Percentiles rank a stretch among this genome's conserved stretches.
These are phyloP conservation scores for Sphenopsis melanotis DNA, from an alignment of 2,797 vertebrate genomes.

Conservation along the genomic window DNA sequence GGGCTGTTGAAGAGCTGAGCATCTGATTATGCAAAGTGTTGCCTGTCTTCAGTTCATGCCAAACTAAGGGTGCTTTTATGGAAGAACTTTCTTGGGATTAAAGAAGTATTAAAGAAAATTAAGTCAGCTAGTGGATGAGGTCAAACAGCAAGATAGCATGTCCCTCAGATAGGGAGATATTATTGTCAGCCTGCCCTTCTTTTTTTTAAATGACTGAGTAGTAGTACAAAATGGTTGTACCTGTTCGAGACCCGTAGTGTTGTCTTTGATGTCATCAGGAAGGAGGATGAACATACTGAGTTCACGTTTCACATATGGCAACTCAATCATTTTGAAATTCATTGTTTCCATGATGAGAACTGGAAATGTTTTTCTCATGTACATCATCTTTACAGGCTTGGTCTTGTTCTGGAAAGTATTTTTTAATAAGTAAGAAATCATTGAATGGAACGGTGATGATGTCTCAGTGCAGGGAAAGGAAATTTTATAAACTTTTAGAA, in stretches of 20 bases:
- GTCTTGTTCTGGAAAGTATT: slow-evolving; percentile 71
- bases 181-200: background rate
- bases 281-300: slow-evolving; percentile 86
- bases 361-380: slow-evolving; percentile 72
- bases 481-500: background rate
- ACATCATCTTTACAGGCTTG: slow-evolving; percentile 84
- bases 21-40: background rate
- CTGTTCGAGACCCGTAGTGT: slow-evolving; percentile 76
- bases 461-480: background rate
- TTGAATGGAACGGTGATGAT: background rate
- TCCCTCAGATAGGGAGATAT: background rate
- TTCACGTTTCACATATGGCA: slow-evolving; percentile 78
- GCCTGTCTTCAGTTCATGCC: background rate
- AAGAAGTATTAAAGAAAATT: background rate
- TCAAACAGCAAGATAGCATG: background rate
- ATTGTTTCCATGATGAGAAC: slow-evolving; percentile 72
- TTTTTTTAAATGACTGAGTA: background rate
- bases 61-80: background rate
- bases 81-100: background rate
- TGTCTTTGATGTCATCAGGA: slow-evolving; percentile 75
- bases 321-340: slow-evolving; percentile 79
- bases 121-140: background rate
- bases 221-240: slow-evolving; percentile 25
- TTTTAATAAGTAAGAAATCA: background rate
- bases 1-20: background rate